Evolutionary conservation across 2,888 invertebrate genomes (phyloP), one percentile per base, ranked within the genome.

Genomic region (Pollenia labialis): DNA sequence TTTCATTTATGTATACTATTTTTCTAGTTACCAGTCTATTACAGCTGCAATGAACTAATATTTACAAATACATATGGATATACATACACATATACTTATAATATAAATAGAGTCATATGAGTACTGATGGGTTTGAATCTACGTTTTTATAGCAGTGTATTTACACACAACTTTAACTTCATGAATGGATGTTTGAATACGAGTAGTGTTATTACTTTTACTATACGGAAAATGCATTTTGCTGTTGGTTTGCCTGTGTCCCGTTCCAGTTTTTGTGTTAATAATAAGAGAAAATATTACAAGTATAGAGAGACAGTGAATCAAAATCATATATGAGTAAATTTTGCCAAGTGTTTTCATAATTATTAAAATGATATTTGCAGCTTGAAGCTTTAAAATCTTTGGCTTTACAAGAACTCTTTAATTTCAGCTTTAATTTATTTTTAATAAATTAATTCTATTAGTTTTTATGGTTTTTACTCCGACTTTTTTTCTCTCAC

Each of bases 151-250:
- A 23, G 23, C 23, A 23, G 23, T 23, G 23, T 23, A n/a, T 60
- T 50, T 62, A 12, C n/a, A 11, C 14, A 54, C 23, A 54, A 10
- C 68, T 48, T 68, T 11, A 16, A 44, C 14, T n/a, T n/a, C 58
- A 60, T 32, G 58, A 46, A 46, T 48, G 46, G n/a, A 58, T 46
- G 46, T 46, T 72, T 32, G n/a, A 72, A 72, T 46, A 14, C 23
- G 46, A 23, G 32, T 46, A 48, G 18, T 46, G 11, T 23, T 75
- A 23, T 50, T 50, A 52, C 50, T 62, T 40, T 12, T 48, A 4
- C 32, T 60, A 60, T 40, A 46, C 16, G 40, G 46, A 12, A 56
- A 68, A 77, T 58, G 48, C 56, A 77, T 32, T 68, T 66, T 66
- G 54, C 44, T 66, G 54, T 44, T 54, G 23, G 14, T 48, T 54